Percentiles rank a stretch among this genome's conserved stretches.
These are phyloP conservation scores for Trididemnum nubilum DNA, from an alignment of 23 tunicate species.

Conservation along the genomic window DNA sequence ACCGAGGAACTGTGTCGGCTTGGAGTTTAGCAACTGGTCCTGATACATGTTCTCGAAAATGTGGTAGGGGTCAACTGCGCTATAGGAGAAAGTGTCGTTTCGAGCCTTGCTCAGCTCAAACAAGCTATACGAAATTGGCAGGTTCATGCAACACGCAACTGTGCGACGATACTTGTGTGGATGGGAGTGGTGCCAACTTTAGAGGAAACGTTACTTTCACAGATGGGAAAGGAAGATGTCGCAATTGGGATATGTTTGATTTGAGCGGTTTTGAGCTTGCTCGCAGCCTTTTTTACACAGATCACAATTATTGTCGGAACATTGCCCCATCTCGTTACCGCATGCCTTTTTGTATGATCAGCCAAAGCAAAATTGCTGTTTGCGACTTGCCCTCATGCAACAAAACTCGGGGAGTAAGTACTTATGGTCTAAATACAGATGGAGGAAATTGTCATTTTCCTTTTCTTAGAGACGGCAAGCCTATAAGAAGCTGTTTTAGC, in stretches of 20 bases:
- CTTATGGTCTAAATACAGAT: background rate
- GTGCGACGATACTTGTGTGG: conserved; percentile 31
- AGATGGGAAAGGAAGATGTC: background rate
- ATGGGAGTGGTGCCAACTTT: conserved; percentile 22
- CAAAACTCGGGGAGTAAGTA: background rate
- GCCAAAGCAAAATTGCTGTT: background rate
- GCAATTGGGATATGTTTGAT: background rate
- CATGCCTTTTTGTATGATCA: conserved; percentile 35
- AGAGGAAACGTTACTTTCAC: conserved; percentile 27
- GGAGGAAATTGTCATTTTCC: conserved; percentile 46
- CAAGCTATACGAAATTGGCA: background rate
- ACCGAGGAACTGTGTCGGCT: conserved; percentile 41
- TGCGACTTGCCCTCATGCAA: conserved; percentile 51
- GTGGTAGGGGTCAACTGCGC: conserved; percentile 51
- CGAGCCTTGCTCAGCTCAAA: conserved; percentile 6
- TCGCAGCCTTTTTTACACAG: background rate
- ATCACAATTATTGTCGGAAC: conserved; percentile 54
- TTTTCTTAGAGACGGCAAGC: conserved; percentile 9
- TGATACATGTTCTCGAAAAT: conserved; percentile 27
- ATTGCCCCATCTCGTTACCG: conserved; percentile 10
- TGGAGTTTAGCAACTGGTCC: conserved; percentile 31
- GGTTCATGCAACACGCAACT: conserved; percentile 54
- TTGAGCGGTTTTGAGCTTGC: background rate
- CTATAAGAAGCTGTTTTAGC: background rate
- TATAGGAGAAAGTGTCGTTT: conserved; percentile 41